phyloP scores from a whole-genome alignment of 2,113 vertebrate genomes.

The Mystacornis crossleyi region DNA sequence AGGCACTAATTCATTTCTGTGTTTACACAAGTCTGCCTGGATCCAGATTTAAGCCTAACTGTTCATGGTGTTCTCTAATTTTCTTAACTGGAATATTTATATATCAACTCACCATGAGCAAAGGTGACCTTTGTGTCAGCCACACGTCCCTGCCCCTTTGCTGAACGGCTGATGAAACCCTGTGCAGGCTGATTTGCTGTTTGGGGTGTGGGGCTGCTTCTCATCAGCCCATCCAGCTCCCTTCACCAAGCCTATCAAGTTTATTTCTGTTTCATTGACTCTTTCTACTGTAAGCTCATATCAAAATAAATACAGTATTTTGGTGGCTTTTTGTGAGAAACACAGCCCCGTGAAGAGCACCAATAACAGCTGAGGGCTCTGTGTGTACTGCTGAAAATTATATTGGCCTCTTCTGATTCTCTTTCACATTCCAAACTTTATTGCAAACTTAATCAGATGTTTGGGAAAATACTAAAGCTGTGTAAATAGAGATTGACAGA shows the following conservation, averaged over 20 bases:
- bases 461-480: not conserved
- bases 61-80: not conserved
- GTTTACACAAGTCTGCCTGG: too few species aligned
- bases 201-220: not conserved
- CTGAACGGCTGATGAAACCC: not conserved
- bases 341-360: not conserved
- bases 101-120: not conserved
- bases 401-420: not conserved
- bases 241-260: not conserved
- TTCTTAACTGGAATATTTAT: not conserved
- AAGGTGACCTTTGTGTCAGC: not conserved
- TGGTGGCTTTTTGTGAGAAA: not conserved
- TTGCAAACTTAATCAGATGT: not conserved
- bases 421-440: not conserved
- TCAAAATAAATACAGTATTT: not conserved
- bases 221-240: not conserved
- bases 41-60: not conserved
- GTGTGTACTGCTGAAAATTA: not conserved
- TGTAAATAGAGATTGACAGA: conserved; percentile 12
- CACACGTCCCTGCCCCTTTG: not conserved
- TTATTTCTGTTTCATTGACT: not conserved
- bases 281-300: not conserved
- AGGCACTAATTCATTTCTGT: not conserved
- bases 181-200: not conserved
- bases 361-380: not conserved